Evolutionary conservation across 2,888 invertebrate genomes (phyloP).

Genomic region (Agonum fuliginosum): DNA sequence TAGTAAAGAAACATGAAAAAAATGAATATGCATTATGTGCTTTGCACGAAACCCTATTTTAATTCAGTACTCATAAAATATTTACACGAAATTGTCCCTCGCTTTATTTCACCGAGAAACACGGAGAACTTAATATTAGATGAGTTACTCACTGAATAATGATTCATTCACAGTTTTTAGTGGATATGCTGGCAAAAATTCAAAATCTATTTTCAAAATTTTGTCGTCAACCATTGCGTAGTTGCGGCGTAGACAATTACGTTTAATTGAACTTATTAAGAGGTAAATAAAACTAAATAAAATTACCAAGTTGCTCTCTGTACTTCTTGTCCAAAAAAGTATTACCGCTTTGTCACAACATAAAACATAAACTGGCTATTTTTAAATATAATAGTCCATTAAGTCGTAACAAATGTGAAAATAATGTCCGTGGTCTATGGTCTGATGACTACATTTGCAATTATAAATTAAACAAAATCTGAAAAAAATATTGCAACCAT

Average conservation of each 20-base stretch:
- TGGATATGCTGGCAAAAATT: not conserved
- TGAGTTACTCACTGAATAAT: not conserved
- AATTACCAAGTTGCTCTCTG: not conserved
- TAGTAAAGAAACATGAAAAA: conserved; percentile 25
- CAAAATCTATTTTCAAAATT: conserved; percentile 24
- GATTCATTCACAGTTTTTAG: conserved; percentile 14
- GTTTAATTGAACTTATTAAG: not conserved
- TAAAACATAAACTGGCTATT: too few species aligned
- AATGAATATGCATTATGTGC: conserved; percentile 30
- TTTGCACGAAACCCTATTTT: conserved; percentile 26
- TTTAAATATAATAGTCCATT: too few species aligned
- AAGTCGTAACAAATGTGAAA: not conserved
- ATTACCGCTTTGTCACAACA: not conserved
- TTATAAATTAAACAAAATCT: not conserved
- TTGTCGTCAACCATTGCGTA: not conserved
- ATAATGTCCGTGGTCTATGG: not conserved
- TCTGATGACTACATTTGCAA: not conserved
- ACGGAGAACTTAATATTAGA: conserved; percentile 6
- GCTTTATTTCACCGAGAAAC: not conserved
- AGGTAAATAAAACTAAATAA: not conserved
- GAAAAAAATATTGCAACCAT: conserved; percentile 1
- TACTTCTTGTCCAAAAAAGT: not conserved
- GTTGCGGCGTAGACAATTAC: not conserved
- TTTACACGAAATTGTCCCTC: conserved; percentile 5
- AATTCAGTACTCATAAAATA: conserved; percentile 7